A percentile compares a stretch with the other conserved stretches of the same genome.
Conservation (phyloP, 2,797 vertebrate species). For the Amblyopsis hoosieri region DNA sequence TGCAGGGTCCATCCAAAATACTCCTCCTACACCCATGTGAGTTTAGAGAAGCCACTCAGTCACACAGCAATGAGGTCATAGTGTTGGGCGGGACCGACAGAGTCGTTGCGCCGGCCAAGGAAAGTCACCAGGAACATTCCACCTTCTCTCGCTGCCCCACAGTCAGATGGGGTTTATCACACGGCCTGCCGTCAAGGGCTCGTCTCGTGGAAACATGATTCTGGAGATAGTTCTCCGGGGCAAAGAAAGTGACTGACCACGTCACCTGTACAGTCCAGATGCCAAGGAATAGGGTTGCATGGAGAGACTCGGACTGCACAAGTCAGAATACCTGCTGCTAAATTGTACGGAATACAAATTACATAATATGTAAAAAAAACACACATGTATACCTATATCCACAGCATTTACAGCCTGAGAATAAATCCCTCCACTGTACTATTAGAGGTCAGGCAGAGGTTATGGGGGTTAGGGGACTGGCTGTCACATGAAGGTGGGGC, state of each 20-base stretch:
- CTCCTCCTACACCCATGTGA: slow-evolving; percentile 63
- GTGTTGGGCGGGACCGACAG: slow-evolving; percentile 56
- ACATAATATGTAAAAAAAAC: no score
- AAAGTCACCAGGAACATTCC: slow-evolving; percentile 63
- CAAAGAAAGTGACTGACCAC: slow-evolving; percentile 35
- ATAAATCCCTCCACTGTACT: no score
- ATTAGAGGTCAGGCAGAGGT: no score
- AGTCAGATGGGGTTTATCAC: slow-evolving; percentile 59
- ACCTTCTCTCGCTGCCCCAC: slow-evolving; percentile 33
- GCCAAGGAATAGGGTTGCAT: slow-evolving; percentile 12
- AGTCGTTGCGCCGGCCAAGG: slow-evolving; percentile 40
- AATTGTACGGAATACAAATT: no score
- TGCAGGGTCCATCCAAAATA: slow-evolving; percentile 64
- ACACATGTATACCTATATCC: no score
- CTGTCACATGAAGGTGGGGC: no score
- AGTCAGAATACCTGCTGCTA: no score
- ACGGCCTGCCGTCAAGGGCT: slow-evolving; percentile 39
- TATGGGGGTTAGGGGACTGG: no score
- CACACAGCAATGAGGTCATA: slow-evolving; percentile 76
- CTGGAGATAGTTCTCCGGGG: slow-evolving; percentile 52
- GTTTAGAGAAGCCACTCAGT: slow-evolving; percentile 67
- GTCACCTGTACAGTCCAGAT: slow-evolving; percentile 22
- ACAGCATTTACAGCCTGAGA: no score
- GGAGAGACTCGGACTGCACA: no score
- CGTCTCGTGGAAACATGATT: slow-evolving; percentile 45